Evolutionary conservation across 1,140 invertebrate genomes (phyloP).

Genomic region (Galendromus occidentalis): DNA sequence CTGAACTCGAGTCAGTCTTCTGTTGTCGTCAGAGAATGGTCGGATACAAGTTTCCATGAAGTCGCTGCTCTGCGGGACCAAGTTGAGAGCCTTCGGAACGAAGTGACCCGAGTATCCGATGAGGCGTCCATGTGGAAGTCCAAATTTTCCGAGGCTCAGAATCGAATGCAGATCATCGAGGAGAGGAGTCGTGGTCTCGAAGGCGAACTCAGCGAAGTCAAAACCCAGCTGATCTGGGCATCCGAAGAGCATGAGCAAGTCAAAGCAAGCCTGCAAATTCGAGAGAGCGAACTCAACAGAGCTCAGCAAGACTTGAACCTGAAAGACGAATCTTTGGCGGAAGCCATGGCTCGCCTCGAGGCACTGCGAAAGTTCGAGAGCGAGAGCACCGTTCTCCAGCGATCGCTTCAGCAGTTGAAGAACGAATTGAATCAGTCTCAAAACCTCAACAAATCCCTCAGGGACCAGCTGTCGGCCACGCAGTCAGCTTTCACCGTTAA

Average conservation of each 20-base stretch:
- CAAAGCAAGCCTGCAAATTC: not conserved
- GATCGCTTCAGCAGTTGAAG: conserved; percentile 7
- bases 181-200: not conserved
- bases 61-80: too few relatives aligned
- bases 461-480: not conserved
- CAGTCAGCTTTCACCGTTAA: not conserved
- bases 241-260: conserved; percentile 9
- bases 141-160: not conserved
- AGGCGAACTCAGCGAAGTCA: conserved; percentile 7
- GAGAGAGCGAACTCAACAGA: not conserved
- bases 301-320: not conserved
- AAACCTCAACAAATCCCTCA: not conserved
- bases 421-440: not conserved
- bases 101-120: too few relatives aligned
- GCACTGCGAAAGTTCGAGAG: not conserved
- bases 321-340: not conserved
- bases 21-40: too few relatives aligned
- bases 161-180: not conserved
- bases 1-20: too few relatives aligned
- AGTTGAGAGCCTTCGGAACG: too few relatives aligned
- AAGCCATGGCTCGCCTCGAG: not conserved
- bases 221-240: not conserved
- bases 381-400: not conserved
- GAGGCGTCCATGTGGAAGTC: not conserved
- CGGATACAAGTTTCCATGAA: too few relatives aligned